Base-by-base conservation (phyloP, 2,888 invertebrate genomes). In the Conistra vaccinii region DNA sequence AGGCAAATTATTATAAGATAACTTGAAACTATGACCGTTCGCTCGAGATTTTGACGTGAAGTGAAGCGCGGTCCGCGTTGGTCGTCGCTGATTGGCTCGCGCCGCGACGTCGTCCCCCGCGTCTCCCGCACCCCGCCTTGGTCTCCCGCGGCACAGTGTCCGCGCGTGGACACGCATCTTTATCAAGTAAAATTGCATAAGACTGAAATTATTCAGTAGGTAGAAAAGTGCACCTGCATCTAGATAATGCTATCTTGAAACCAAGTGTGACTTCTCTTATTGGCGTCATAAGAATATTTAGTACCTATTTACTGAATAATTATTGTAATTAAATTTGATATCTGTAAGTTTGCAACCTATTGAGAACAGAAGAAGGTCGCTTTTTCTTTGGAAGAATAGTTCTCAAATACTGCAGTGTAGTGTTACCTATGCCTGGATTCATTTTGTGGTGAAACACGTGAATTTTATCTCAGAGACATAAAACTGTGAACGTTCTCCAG, bases 131-230 rank as follows among this genome's bases (percentile, higher is more conserved):
- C n/a, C n/a, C n/a, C n/a, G n/a, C n/a, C n/a, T n/a, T n/a, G n/a
- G n/a, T n/a, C n/a, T n/a, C n/a, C n/a, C n/a, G n/a, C n/a, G n/a
- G n/a, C n/a, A n/a, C n/a, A n/a, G n/a, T n/a, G n/a, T n/a, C n/a
- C n/a, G n/a, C n/a, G n/a, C n/a, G n/a, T n/a, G n/a, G n/a, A n/a
- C n/a, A n/a, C 14, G 3, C 14, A 17, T 53, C 10, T 42, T 51
- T 79, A 63, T 72, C 58, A 45, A 48, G 12, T n/a, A 3, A 26
- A 45, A 48, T 66, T 60, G 58, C 26, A 39, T 35, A 79, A 42
- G 3, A 9, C 10, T 45, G 39, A 17, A 23, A 23, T 32, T 51
- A 58, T 32, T 26, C 6, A 39, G 23, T 60, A 60, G 23, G 5
- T 45, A 35, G 1, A 2, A 51, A 68, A 51, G 6, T 60, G 42